phyloP scores from a whole-genome alignment of 2,113 vertebrate genomes.

The Scatophagus argus region DNA sequence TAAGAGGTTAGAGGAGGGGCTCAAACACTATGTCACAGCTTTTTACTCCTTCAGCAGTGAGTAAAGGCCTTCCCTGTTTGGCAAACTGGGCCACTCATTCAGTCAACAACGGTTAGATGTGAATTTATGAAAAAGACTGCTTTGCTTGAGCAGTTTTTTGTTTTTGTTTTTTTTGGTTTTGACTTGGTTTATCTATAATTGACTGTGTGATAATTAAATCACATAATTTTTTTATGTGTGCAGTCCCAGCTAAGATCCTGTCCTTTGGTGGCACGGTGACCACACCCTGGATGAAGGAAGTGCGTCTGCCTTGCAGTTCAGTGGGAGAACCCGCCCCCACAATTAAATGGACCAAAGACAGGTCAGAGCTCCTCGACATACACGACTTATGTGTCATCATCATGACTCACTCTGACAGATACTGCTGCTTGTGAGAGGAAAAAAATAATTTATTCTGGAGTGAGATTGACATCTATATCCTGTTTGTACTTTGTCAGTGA shows the following conservation, averaged over 20 bases:
- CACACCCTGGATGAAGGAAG: conserved; percentile 98
- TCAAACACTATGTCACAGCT: conserved; percentile 38
- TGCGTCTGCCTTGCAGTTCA: conserved; percentile 93
- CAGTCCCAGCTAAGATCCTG: conserved; percentile 97
- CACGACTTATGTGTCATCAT: neutral
- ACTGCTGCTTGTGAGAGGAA: neutral
- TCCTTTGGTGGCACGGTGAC: conserved; percentile 98
- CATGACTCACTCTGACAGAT: conserved; percentile 4
- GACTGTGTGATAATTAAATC: neutral
- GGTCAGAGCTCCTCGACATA: conserved; percentile 80
- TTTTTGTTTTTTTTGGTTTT: too few species aligned
- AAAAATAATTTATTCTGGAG: neutral
- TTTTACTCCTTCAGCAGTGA: conserved; percentile 42
- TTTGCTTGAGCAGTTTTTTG: too few species aligned
- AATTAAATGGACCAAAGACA: conserved; percentile 99
- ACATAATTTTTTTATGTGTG: conserved; percentile 3
- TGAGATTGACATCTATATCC: conserved; percentile 23
- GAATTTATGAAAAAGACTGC: conserved; percentile 1
- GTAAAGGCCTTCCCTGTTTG: conserved; percentile 45
- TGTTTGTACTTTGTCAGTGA: conserved; percentile 84
- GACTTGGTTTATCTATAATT: neutral
- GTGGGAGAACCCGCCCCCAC: conserved; percentile 94
- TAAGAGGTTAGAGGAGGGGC: conserved; percentile 57
- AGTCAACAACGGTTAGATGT: conserved; percentile 32
- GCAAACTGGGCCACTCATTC: conserved; percentile 36